A percentile compares a stretch with the other conserved stretches of the same genome.
Evolutionary conservation across 2,797 vertebrate species (phyloP).

Genomic region (Molossus alvarezi): DNA sequence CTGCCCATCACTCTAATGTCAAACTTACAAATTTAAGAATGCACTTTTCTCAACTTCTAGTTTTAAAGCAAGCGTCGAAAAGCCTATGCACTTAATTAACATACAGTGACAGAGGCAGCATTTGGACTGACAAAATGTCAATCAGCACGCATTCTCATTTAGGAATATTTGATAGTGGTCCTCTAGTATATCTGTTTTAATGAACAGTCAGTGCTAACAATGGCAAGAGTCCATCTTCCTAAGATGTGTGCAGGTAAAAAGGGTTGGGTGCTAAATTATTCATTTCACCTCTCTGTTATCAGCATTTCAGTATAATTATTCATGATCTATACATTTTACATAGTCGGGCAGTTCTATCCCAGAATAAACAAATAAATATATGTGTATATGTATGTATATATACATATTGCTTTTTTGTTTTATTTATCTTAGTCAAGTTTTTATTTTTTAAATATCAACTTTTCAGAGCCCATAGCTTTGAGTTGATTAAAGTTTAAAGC

Average conservation of each 20-base stretch:
- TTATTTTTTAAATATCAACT: background rate
- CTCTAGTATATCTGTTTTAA: accelerated
- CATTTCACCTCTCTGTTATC: background rate
- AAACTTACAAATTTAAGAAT: conserved; percentile 77
- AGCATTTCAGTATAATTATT: conserved; percentile 20
- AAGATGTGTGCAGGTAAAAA: background rate
- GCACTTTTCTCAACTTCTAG: conserved; percentile 23
- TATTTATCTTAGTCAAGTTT: background rate
- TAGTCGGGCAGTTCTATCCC: background rate
- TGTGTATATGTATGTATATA: background rate
- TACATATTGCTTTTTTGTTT: background rate
- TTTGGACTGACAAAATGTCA: conserved; percentile 64
- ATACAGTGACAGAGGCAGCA: conserved; percentile 49
- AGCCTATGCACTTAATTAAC: conserved; percentile 69
- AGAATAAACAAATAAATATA: background rate
- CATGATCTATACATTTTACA: background rate
- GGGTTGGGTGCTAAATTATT: background rate
- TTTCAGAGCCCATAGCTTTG: background rate
- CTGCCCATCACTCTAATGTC: conserved; percentile 73
- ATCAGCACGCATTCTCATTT: conserved; percentile 30
- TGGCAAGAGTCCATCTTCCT: background rate
- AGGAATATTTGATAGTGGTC: conserved; percentile 31
- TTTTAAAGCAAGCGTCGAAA: conserved; percentile 59
- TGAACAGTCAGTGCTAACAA: background rate
- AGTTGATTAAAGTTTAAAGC: background rate